Conservation (phyloP, 2,113 vertebrate species). For the Pithys albifrons region DNA sequence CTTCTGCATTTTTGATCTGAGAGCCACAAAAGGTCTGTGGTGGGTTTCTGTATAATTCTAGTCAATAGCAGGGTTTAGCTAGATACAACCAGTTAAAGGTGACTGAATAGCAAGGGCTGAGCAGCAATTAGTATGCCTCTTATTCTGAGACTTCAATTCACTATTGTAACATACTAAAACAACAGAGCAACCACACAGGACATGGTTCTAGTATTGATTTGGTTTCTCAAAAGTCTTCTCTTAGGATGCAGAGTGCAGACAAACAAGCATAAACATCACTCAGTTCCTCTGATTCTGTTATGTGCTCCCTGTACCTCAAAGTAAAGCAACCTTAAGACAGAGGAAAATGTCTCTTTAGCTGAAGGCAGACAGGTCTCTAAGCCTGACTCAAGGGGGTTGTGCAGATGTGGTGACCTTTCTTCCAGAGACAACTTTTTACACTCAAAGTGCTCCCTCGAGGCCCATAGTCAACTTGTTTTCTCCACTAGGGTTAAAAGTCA, state of each 20-base stretch:
- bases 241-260: constrained; percentile 85
- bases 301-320: constrained; percentile 78
- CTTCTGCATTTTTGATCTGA: constrained; percentile 61
- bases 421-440: constrained; percentile 92
- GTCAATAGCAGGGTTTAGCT: constrained; percentile 59
- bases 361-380: constrained; percentile 86
- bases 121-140: constrained; percentile 82
- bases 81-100: constrained; percentile 76
- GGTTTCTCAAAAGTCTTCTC: constrained; percentile 78
- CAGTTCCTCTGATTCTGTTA: constrained; percentile 75
- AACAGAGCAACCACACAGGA: constrained; percentile 65
- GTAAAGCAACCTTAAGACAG: constrained; percentile 81
- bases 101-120: constrained; percentile 84
- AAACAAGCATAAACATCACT: constrained; percentile 79
- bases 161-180: constrained; percentile 79
- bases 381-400: constrained; percentile 90
- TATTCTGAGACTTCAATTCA: constrained; percentile 80
- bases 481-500: constrained; percentile 86
- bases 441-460: constrained; percentile 86
- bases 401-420: constrained; percentile 97
- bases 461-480: constrained; percentile 77
- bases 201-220: constrained; percentile 83
- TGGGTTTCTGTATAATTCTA: constrained; percentile 60
- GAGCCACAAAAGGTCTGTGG: constrained; percentile 46
- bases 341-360: constrained; percentile 77